Evolutionary conservation across 2,113 vertebrate genomes (phyloP).

Genomic region (Pithys albifrons): DNA sequence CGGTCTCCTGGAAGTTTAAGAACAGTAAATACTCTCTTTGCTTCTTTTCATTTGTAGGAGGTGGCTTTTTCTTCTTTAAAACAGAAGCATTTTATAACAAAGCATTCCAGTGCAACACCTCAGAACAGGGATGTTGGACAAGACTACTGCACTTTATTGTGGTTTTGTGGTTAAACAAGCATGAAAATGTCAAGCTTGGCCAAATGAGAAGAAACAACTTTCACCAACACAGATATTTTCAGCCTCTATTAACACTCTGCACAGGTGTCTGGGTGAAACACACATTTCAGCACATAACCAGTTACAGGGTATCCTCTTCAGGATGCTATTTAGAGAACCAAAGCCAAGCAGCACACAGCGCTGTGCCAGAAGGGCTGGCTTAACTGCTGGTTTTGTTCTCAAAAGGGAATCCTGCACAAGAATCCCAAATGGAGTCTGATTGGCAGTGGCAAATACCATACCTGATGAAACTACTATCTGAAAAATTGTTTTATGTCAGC

Average conservation of each 20-base stretch:
- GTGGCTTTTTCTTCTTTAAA: background rate
- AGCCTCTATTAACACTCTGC: background rate
- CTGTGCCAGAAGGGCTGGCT: background rate
- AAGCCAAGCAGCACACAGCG: background rate
- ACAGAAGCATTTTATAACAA: background rate
- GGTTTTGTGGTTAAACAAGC: constrained; percentile 58
- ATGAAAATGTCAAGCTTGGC: background rate
- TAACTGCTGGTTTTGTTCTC: background rate
- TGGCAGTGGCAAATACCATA: background rate
- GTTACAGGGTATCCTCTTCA: background rate
- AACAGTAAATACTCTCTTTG: background rate
- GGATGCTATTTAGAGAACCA: background rate
- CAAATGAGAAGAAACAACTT: constrained; percentile 28
- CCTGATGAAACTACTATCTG: background rate
- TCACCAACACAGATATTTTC: constrained; percentile 12
- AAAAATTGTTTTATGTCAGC: background rate
- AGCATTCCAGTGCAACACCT: constrained; percentile 6
- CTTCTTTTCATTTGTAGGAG: background rate
- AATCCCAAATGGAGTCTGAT: background rate
- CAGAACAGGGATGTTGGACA: constrained; percentile 22
- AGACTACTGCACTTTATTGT: constrained; percentile 20
- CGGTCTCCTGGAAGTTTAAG: background rate
- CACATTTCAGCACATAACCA: background rate
- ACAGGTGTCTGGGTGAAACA: background rate
- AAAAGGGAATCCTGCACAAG: background rate